Evolutionary conservation across 2,888 invertebrate genomes (phyloP).

Genomic region (Scaptomyza reducta): DNA sequence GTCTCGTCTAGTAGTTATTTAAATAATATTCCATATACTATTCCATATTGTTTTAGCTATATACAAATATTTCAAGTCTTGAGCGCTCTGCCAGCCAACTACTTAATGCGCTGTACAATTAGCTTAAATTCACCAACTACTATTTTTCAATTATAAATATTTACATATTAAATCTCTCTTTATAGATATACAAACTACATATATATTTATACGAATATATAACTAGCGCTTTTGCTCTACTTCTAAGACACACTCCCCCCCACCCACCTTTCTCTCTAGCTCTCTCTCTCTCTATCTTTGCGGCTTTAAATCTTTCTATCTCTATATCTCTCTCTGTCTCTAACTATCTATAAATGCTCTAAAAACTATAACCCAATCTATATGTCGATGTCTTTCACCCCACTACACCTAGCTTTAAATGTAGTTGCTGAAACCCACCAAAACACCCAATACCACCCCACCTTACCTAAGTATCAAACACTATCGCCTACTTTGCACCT

Average conservation of each 20-base stretch:
- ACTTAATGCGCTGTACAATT: conserved; percentile 76
- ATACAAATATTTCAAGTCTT: conserved; percentile 65
- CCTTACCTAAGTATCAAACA: conserved; percentile 28
- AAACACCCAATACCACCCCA: conserved; percentile 16
- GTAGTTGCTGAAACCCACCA: conserved; percentile 50
- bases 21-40: conserved; percentile 34
- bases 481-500: conserved; percentile 65
- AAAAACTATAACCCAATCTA: conserved; percentile 35
- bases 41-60: conserved; percentile 38
- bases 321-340: conserved; percentile 13
- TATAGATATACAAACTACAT: conserved; percentile 45
- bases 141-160: conserved; percentile 45
- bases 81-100: conserved; percentile 77
- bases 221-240: conserved; percentile 72
- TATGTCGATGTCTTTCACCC: conserved; percentile 50
- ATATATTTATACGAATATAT: conserved; percentile 44
- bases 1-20: conserved; percentile 52
- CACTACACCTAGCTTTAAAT: conserved; percentile 63
- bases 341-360: conserved; percentile 36
- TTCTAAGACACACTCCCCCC: conserved; percentile 53
- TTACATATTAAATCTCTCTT: conserved; percentile 45
- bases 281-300: conserved; percentile 20
- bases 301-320: conserved; percentile 20
- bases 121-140: conserved; percentile 52
- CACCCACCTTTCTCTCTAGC: conserved; percentile 22